These are phyloP conservation scores for Scelioninae gen. 2 DNA, from an alignment of 2,888 invertebrate species.

Conservation along the genomic window DNA sequence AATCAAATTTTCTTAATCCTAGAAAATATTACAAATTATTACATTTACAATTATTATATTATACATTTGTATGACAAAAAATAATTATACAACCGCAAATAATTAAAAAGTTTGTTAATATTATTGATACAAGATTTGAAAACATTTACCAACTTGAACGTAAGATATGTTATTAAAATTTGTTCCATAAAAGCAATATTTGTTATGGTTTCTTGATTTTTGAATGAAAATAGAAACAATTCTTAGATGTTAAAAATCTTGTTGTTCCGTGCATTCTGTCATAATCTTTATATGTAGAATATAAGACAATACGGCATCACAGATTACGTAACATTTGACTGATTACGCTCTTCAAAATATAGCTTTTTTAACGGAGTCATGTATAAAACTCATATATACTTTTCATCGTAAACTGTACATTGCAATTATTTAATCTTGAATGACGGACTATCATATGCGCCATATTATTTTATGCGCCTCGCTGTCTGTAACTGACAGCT, in stretches of 20 bases:
- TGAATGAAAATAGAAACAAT: constrained; percentile 10
- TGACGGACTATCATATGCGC: constrained; percentile 32
- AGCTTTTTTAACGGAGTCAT: constrained; percentile 39
- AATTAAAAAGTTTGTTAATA: too few species aligned
- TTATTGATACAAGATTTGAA: too few species aligned
- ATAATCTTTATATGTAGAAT: constrained; percentile 17
- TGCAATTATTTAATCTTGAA: constrained; percentile 50
- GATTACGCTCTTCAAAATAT: constrained; percentile 46
- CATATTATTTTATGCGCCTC: constrained; percentile 28
- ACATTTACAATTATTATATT: too few species aligned
- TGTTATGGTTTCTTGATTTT: constrained; percentile 3
- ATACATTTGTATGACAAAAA: too few species aligned
- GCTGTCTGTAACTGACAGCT: constrained; percentile 31
- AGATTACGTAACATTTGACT: constrained; percentile 36
- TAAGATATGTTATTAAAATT: too few species aligned
- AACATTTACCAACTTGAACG: too few species aligned
- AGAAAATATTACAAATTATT: too few species aligned
- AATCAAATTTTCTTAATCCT: too few species aligned
- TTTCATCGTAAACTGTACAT: constrained; percentile 35
- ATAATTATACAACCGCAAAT: too few species aligned
- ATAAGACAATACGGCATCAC: constrained; percentile 22
- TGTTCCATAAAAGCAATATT: constrained; percentile 6
- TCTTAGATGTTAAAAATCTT: too few species aligned
- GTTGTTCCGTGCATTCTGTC: too few species aligned
- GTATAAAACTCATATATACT: constrained; percentile 38